Conservation (phyloP, 2,888 invertebrate genomes). For the Brenthis hecate region DNA sequence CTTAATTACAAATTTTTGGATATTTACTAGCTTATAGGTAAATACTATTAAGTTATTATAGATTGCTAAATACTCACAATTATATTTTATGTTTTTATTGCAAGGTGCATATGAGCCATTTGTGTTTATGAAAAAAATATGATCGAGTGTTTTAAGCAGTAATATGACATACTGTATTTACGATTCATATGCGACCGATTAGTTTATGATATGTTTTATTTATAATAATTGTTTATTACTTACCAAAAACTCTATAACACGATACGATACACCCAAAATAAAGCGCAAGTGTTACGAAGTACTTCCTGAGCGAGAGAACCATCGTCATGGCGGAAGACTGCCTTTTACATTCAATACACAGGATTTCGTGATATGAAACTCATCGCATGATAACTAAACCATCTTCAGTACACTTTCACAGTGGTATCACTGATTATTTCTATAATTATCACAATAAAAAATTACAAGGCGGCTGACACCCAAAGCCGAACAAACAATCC, state of each 20-base stretch:
- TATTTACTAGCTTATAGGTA: neutral
- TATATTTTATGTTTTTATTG: conserved; percentile 7
- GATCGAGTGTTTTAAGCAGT: conserved; percentile 14
- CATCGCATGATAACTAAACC: conserved; percentile 67
- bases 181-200: neutral
- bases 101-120: conserved; percentile 6
- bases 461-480: conserved; percentile 77
- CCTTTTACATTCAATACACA: conserved; percentile 64
- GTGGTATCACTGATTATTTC: conserved; percentile 64
- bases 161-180: conserved; percentile 10
- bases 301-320: conserved; percentile 67
- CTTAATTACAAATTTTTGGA: no score
- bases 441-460: conserved; percentile 67
- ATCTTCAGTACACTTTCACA: conserved; percentile 65
- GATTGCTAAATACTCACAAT: neutral
- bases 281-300: conserved; percentile 67
- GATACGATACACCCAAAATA: conserved; percentile 73
- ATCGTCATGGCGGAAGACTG: conserved; percentile 79
- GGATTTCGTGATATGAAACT: conserved; percentile 56
- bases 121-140: conserved; percentile 10
- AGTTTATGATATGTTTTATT: conserved; percentile 25
- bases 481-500: conserved; percentile 80
- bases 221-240: conserved; percentile 48
- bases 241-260: conserved; percentile 70
- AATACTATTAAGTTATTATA: neutral